Evolutionary conservation across 2,888 invertebrate genomes (phyloP), one percentile per base, ranked within the genome.

Genomic region (Athrips mouffetella): DNA sequence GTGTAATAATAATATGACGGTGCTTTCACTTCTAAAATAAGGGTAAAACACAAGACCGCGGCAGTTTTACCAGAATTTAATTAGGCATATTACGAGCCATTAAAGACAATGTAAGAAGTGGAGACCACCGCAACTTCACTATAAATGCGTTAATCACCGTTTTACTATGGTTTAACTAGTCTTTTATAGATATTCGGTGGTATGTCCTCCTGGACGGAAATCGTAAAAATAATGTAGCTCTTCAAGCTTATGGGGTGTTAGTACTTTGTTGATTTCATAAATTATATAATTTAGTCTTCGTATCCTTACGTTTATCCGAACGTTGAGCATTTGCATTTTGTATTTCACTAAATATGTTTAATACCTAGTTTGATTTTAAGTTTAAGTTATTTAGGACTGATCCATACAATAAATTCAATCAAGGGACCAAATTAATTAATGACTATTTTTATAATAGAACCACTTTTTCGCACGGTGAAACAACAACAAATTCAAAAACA

Each of bases 51-150:
- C 57, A 60, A n/a, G n/a, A n/a, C 52, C 58, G 58, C 59, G 61
- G 62, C 61, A 57, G 70, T 70, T 70, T 73, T 80, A 74, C 62
- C 62, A 67, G 68, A 67, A 72, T 83, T 86, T 86, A 86, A 87
- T 81, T 81, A 72, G 73, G 67, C 78, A 70, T 81, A 75, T 77
- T 79, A 80, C 78, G 68, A 75, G 70, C 78, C 82, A 84, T 87
- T 85, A 87, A 86, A 83, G 76, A 87, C 86, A 87, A 85, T 84
- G 86, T 87, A 73, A 64, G 69, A 68, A 60, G 58, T 56, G 53
- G 10, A 56, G 82, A 83, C 85, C 85, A 85, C 86, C 86, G 67
- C 73, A 71, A 63, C 68, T 65, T 66, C 65, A 65, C 73, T 74
- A 78, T 82, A 76, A 81, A 81, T 71, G 55, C 68, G 62, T 69